Percentiles rank a stretch among this genome's conserved stretches.
Evolutionary conservation across 2,888 invertebrate genomes (phyloP).

Genomic region (Neria commutata): DNA sequence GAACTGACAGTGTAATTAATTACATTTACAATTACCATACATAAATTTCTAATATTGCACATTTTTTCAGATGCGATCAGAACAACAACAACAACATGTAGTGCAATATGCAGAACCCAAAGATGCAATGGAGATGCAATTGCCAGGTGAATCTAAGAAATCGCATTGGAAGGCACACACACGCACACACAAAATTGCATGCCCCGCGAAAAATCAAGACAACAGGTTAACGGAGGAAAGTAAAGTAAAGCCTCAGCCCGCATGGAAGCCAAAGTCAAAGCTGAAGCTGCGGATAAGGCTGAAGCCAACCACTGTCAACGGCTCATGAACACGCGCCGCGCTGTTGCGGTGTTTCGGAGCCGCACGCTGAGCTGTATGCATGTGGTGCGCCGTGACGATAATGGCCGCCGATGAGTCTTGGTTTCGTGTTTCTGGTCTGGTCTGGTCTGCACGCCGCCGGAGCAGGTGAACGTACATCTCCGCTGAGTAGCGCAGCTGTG

Average conservation of each 20-base stretch:
- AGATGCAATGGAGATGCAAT: no score
- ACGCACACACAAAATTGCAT: background rate
- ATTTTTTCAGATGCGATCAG: background rate
- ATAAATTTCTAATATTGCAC: no score
- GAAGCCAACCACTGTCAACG: background rate
- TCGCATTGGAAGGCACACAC: no score
- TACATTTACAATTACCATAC: no score
- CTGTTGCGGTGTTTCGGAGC: no score
- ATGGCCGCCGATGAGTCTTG: background rate
- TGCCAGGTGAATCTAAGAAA: no score
- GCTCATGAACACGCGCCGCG: no score
- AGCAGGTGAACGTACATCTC: no score
- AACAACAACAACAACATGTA: background rate
- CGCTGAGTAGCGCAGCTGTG: background rate
- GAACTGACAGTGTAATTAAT: no score
- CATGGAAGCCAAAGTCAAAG: no score
- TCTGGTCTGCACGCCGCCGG: background rate
- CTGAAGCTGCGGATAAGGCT: background rate
- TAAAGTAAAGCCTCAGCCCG: no score
- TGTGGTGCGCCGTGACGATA: background rate
- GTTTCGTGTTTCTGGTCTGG: background rate
- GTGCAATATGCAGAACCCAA: no score
- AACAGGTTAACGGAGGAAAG: conserved; percentile 31
- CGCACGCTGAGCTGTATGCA: background rate
- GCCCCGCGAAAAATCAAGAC: conserved; percentile 29